Evolutionary conservation across 2,888 invertebrate species (phyloP), one percentile per base, ranked within the genome.

Genomic region (Temnothorax unifasciatus): DNA sequence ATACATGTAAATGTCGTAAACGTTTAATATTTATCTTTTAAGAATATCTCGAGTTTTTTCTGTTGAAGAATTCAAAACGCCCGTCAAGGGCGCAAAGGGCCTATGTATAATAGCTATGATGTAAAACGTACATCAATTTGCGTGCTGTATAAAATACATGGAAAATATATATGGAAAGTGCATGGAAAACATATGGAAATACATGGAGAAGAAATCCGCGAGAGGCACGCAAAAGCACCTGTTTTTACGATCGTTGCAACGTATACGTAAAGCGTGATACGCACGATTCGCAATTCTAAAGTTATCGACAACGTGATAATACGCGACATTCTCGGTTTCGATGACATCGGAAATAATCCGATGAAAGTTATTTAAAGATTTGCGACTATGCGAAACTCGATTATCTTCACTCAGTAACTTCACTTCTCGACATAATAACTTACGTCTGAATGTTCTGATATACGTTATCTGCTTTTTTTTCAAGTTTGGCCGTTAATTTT

Each of bases 351-450:
- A 44, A 25, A 25, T 25, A 66, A 44, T 68, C 9, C 47, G 4
- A 68, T 68, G 2, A 38, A 9, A 47, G 18, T 47, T 68, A 68
- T 68, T 47, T 47, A 29, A 68, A 68, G 29, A 18, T 47, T 44
- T 11, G 29, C 4, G 1, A 47, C 11, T 2, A 44, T 47, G 18
- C 29, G 11, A 47, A 68, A 68, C 1, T 29, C 18, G 64, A 44
- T 8, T 2, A 8, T 3, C 1, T n/a, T n/a, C n/a, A n/a, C n/a
- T n/a, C n/a, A 3, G 25, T 66, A 47, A 66, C 6, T 21, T 44
- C 34, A 15, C 5, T n/a, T 41, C 13, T 47, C 3, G 1, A 25
- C 25, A 25, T 25, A 25, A 44, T 4, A 9, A 25, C 15, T 21
- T 0, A 44, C 25, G 0, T 66, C 9, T 0, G 2, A 38, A 63